These are phyloP conservation scores for Ambastaia sidthimunki DNA, from an alignment of 2,797 vertebrate species.

Conservation along the genomic window DNA sequence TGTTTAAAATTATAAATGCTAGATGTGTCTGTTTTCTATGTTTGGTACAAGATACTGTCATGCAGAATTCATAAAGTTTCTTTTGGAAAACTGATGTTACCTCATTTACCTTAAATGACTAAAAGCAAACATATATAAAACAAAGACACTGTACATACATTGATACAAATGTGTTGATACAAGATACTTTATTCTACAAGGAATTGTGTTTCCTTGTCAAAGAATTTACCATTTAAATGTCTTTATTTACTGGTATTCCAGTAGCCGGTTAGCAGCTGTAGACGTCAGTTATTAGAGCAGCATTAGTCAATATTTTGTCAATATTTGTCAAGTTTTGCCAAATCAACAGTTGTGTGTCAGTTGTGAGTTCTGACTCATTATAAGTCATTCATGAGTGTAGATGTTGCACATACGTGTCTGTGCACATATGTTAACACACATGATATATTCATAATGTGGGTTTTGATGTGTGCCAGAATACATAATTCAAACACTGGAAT, in stretches of 20 bases:
- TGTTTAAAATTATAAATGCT: conserved; percentile 12
- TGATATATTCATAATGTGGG: neutral
- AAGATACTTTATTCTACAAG: no score
- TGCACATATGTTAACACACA: neutral
- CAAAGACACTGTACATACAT: no score
- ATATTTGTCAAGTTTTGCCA: conserved; percentile 54
- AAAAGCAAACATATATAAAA: no score
- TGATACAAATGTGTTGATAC: no score
- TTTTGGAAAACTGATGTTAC: neutral
- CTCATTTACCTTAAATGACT: neutral
- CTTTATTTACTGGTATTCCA: neutral
- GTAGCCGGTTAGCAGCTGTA: conserved; percentile 31
- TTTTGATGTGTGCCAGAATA: neutral
- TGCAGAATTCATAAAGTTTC: neutral
- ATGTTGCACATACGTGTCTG: neutral
- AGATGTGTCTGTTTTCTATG: neutral
- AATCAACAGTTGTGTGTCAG: conserved; percentile 29
- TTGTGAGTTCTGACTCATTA: neutral
- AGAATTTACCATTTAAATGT: neutral
- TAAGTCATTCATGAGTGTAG: neutral
- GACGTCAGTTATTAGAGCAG: conserved; percentile 49
- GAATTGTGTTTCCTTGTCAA: no score
- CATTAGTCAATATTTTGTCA: conserved; percentile 56
- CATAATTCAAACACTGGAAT: neutral
- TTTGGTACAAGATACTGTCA: neutral